Percentiles rank a stretch among this genome's conserved stretches.
phyloP scores from a whole-genome alignment of 2,888 invertebrate genomes.

The Synergus umbraculus region DNA sequence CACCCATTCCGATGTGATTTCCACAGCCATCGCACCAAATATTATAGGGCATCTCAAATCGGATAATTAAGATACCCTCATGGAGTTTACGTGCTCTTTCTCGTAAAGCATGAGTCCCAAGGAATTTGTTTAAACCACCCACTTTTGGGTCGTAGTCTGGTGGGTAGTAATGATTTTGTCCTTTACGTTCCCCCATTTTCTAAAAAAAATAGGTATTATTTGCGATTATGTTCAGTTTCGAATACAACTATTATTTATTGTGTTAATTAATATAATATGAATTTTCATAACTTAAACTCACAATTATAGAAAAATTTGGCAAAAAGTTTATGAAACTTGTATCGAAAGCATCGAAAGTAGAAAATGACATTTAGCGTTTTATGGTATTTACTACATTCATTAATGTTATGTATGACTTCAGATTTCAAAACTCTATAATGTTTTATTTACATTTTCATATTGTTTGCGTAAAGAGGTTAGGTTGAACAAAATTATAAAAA shows the following conservation, averaged over 20 bases:
- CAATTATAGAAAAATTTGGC: too few relatives aligned
- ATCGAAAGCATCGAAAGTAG: too few relatives aligned
- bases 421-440: background rate
- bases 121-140: constrained; percentile 96
- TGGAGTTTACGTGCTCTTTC: constrained; percentile 97
- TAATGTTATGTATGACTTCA: background rate
- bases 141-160: constrained; percentile 98
- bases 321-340: too few relatives aligned
- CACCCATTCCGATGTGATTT: constrained; percentile 99
- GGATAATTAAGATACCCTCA: constrained; percentile 95
- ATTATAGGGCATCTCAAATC: constrained; percentile 99
- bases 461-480: background rate
- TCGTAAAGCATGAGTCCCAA: constrained; percentile 95
- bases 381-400: too few relatives aligned
- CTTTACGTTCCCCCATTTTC: constrained; percentile 98
- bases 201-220: constrained; percentile 43
- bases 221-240: background rate
- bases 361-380: too few relatives aligned
- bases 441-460: background rate
- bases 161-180: constrained; percentile 98
- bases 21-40: constrained; percentile 99
- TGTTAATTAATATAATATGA: too few relatives aligned
- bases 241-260: background rate
- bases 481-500: background rate
- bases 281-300: too few relatives aligned